Base-by-base conservation (phyloP, 2,888 invertebrate species). In the Cistogaster globosa region DNA sequence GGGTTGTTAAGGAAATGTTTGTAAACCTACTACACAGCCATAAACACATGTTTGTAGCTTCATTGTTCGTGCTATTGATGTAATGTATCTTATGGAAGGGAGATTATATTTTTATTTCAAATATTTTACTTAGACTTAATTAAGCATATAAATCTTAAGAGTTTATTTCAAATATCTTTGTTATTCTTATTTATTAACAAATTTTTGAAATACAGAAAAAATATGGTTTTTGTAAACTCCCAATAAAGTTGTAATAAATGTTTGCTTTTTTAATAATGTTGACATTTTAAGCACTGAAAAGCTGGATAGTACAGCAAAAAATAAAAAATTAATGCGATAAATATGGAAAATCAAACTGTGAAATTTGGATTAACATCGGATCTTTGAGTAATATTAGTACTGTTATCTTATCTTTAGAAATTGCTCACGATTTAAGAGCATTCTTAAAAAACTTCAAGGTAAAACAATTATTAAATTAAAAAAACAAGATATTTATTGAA, bases 71-170 rank as follows among this genome's bases (percentile, higher is more conserved):
- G 48, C 18, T 26, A 58, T 45, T 60, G 58, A 8, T 45, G 4
- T 45, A 45, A 55, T 32, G 14, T 3, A 65, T 20, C 9, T 65
- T 26, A 11, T 32, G 36, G n/a, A 3, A 38, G 20, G 20, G 22
- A 5, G 51, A 58, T 36, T 36, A 51, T 72, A 67, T 75, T 77
- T 83, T 67, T 60, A 22, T 68, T 74, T 20, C 51, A 65, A 51
- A 74, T 65, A 79, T 65, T 79, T 79, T 79, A 22, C 42, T 69
- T 20, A 12, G 16, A 81, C 81, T 81, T 84, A 84, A 84, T 84
- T 84, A 81, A 84, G 80, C 62, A 77, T 45, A 84, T 84, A 84
- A 81, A 84, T 84, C 72, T 81, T 53, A 45, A 62, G 38, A 76
- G 63, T 65, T 69, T 45, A 68, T 67, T 77, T 58, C 42, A 45